Conservation (phyloP, 2,888 invertebrate genomes). For the Anthophora plumipes region DNA sequence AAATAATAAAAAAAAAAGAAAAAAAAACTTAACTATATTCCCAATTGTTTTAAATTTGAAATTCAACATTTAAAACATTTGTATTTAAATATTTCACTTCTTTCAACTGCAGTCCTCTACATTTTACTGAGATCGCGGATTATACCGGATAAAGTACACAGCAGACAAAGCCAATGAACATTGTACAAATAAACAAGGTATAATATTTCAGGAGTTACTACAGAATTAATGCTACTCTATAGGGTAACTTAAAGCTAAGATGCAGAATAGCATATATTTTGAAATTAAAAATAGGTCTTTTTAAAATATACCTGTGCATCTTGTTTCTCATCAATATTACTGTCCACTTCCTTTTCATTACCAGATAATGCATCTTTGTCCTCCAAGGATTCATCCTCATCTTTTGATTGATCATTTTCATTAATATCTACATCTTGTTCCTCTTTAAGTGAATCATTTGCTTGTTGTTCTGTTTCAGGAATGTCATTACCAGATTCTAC, state of each 20-base stretch:
- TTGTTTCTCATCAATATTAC: constrained; percentile 22
- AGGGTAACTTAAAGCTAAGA: not conserved
- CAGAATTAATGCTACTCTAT: not conserved
- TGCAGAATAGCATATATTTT: not conserved
- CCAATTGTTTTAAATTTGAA: not conserved
- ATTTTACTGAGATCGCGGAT: constrained; percentile 28
- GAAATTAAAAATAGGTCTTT: not conserved
- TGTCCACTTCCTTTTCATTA: constrained; percentile 34
- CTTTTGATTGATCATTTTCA: constrained; percentile 62
- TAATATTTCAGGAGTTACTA: not conserved
- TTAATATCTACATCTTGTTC: constrained; percentile 39
- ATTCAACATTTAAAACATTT: not conserved
- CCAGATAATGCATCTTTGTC: not conserved
- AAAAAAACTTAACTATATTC: too few relatives aligned
- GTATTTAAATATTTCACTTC: not conserved
- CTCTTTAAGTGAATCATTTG: constrained; percentile 28
- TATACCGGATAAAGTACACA: not conserved
- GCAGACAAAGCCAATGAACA: not conserved
- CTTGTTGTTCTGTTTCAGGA: constrained; percentile 39
- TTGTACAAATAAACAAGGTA: not conserved
- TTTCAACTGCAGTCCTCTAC: constrained; percentile 8
- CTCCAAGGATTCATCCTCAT: constrained; percentile 34
- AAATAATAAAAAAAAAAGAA: too few relatives aligned
- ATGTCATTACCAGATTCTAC: constrained; percentile 62
- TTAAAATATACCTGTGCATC: constrained; percentile 53